Conservation (phyloP, 2,888 invertebrate genomes). For the Theretra japonica region DNA sequence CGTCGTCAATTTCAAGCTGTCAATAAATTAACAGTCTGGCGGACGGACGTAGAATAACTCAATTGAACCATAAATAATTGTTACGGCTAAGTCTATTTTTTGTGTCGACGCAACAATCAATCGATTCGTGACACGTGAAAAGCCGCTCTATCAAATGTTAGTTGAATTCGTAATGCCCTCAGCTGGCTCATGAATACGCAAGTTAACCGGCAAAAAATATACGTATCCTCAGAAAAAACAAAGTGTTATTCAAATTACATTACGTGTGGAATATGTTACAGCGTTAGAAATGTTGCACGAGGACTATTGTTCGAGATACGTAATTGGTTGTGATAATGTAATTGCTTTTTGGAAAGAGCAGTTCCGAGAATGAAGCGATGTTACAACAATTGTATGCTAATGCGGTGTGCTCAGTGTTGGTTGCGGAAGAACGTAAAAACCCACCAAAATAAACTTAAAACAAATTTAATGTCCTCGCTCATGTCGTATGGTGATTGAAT, state of each 20-base stretch:
- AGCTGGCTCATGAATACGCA: slow-evolving; percentile 3
- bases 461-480: background rate
- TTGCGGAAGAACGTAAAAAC: slow-evolving; percentile 27
- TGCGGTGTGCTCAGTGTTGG: slow-evolving; percentile 12
- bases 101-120: background rate
- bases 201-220: background rate
- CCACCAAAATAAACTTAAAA: slow-evolving; percentile 7
- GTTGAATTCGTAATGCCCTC: slow-evolving; percentile 6
- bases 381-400: slow-evolving; percentile 39
- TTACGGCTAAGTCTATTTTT: slow-evolving; percentile 1
- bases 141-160: background rate
- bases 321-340: slow-evolving; percentile 28
- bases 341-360: slow-evolving; percentile 17
- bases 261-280: background rate
- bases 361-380: slow-evolving; percentile 27
- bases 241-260: slow-evolving; percentile 1
- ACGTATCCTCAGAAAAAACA: background rate
- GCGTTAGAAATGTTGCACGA: background rate
- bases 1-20: no score
- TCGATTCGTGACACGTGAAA: slow-evolving; percentile 6
- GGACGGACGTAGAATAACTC: no score
- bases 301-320: slow-evolving; percentile 1
- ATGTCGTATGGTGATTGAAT: background rate
- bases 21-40: no score
- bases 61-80: background rate